Base-by-base conservation (phyloP, 2,888 invertebrate species). In the Melanchra persicariae region DNA sequence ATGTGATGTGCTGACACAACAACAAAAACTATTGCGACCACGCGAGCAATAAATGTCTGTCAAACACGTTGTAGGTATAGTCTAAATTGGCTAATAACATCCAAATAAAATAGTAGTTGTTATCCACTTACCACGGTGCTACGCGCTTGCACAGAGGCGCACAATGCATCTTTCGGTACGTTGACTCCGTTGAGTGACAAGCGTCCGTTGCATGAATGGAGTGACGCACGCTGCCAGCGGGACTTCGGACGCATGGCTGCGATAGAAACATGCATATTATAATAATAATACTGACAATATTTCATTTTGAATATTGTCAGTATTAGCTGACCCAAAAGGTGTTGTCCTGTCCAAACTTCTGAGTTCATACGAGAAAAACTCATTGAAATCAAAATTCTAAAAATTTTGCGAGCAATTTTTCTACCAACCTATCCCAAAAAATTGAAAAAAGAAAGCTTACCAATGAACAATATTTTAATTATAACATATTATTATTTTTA, bases 171-270 rank as follows among this genome's bases (percentile, higher is more conserved):
- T 2, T 76, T 75, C 2, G 91, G 90, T 66, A 92, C 66, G 24
- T 85, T 82, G 54, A 86, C 73, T 62, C 87, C 87, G 19, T 84
- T 87, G 58, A 88, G 73, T 6, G 89, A 85, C 58, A 91, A 82
- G 8, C 87, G 88, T 34, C 89, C 81, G 24, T 83, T 85, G 79
- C 95, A 95, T 5, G 89, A 81, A 26, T 89, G 86, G 30, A 94
- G 86, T 0, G 90, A 79, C 4, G 93, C 93, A 2, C 89, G 88
- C 74, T 95, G 95, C 92, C 94, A 93, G 1, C 89, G 88, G 15
- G 86, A 81, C 51, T 67, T 64, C 12, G 78, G 68, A 15, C 71
- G 70, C 72, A 87, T 63, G 7, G 79, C 69, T 86, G 34, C 3
- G 74, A 68, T 22, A 65, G 6, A 65, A 77, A 49, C 47, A 67